Conservation (phyloP, 2,113 vertebrate genomes). For the Psophia crepitans region DNA sequence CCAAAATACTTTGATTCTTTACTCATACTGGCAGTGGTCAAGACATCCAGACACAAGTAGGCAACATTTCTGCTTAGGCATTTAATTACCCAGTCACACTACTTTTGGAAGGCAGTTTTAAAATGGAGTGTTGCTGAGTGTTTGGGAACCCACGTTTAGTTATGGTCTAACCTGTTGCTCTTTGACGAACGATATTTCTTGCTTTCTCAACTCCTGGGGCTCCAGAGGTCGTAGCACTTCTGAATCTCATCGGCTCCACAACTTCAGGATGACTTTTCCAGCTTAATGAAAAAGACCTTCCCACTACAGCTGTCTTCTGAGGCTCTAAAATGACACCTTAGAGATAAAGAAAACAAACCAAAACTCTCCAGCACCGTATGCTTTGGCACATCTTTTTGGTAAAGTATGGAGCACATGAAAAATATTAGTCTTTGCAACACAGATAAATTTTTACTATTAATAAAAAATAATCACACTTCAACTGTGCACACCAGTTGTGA, state of each 20-base stretch:
- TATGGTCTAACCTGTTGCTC: conserved; percentile 84
- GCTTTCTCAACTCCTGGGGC: conserved; percentile 94
- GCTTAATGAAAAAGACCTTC: conserved; percentile 94
- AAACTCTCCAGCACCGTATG: background rate
- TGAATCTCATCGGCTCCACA: conserved; percentile 92
- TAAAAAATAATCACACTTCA: background rate
- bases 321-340: conserved; percentile 84
- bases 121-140: background rate
- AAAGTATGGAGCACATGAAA: background rate
- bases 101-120: background rate
- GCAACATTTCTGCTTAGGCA: background rate
- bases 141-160: background rate
- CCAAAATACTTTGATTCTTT: background rate
- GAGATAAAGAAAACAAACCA: background rate
- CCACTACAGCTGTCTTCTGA: conserved; percentile 84
- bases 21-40: background rate
- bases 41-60: background rate
- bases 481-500: background rate
- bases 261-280: conserved; percentile 89
- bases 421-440: background rate
- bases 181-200: conserved; percentile 90
- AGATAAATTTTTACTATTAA: background rate
- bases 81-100: background rate
- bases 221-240: conserved; percentile 96
- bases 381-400: background rate